phyloP scores from a whole-genome alignment of 2,797 vertebrate genomes.

The Anguilla marmorata region DNA sequence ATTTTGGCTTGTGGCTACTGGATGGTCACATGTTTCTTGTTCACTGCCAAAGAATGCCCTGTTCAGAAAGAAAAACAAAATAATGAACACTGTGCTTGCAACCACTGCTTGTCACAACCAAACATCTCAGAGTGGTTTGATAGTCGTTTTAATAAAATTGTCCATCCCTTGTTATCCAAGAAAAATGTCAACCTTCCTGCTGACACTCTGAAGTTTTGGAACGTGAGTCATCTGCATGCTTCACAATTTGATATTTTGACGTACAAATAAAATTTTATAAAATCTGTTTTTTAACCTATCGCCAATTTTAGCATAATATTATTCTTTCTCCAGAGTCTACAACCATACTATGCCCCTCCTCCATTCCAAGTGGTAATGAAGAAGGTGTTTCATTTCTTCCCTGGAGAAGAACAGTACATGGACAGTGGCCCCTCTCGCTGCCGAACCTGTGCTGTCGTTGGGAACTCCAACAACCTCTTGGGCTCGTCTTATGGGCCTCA shows the following conservation, averaged over 20 bases:
- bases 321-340: background rate
- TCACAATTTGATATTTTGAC: background rate
- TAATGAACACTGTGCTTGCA: background rate
- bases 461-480: constrained; percentile 20
- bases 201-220: background rate
- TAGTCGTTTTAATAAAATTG: background rate
- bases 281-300: background rate
- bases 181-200: constrained; percentile 10
- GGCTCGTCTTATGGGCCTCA: constrained; percentile 1
- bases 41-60: background rate
- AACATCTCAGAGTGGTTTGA: constrained; percentile 17
- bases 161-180: constrained; percentile 23
- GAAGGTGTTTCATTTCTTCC: background rate
- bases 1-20: background rate
- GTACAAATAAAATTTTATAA: background rate
- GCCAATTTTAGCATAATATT: background rate
- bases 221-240: background rate
- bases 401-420: constrained; percentile 8
- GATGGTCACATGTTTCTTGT: background rate
- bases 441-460: constrained; percentile 14
- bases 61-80: background rate
- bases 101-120: constrained; percentile 13
- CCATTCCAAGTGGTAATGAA: background rate
- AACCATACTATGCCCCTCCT: constrained; percentile 5
- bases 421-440: background rate